phyloP scores from a whole-genome alignment of 2,888 invertebrate genomes.

The Caenorhabditis parvicauda region DNA sequence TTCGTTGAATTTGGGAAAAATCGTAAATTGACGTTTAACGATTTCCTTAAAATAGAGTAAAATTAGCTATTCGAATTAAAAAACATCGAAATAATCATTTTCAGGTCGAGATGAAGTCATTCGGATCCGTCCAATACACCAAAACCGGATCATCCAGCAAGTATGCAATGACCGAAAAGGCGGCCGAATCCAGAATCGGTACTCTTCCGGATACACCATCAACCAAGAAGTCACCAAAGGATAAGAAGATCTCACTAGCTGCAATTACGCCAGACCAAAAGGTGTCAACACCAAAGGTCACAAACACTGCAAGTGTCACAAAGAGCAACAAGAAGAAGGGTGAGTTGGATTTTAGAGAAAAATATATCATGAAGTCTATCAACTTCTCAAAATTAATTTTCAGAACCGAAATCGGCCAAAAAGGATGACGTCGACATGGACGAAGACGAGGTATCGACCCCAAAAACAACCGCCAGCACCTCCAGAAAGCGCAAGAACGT shows the following conservation, averaged over 20 bases:
- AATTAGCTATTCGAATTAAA: too few species aligned
- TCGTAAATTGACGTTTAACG: not conserved
- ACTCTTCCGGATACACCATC: constrained; percentile 14
- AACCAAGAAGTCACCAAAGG: constrained; percentile 5
- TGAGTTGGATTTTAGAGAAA: too few species aligned
- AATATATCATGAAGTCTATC: too few species aligned
- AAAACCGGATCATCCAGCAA: constrained; percentile 21
- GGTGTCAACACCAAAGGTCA: not conserved
- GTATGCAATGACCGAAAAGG: constrained; percentile 45
- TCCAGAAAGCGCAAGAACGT: too few species aligned
- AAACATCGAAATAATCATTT: constrained; percentile 4
- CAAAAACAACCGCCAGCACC: too few species aligned
- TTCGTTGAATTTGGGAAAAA: not conserved
- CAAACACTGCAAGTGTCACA: too few species aligned
- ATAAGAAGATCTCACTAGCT: constrained; percentile 26
- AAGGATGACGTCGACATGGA: too few species aligned
- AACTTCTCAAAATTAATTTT: too few species aligned
- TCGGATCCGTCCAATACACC: constrained; percentile 44
- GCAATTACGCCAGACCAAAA: constrained; percentile 33
- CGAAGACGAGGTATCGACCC: not conserved
- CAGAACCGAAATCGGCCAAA: too few species aligned
- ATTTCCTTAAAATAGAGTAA: too few species aligned
- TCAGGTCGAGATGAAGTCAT: constrained; percentile 46
- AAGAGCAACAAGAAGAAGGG: too few species aligned
- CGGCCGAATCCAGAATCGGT: constrained; percentile 32